A percentile compares a stretch with the other conserved stretches of the same genome.
Evolutionary conservation across 2,113 vertebrate species (phyloP).

Genomic region (Oreochromis niloticus): DNA sequence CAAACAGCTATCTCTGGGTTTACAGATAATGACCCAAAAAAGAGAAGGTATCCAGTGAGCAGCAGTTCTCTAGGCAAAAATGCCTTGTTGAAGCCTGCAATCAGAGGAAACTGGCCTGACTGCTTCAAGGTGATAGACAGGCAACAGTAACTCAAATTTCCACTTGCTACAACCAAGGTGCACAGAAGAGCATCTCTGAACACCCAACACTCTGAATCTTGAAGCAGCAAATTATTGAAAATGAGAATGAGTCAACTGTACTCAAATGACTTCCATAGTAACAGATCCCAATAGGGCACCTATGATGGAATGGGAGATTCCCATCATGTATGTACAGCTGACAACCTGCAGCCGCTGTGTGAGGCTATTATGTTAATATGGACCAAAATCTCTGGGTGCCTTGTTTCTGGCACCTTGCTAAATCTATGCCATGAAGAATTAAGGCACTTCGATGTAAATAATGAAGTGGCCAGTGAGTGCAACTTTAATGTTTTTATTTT

Average conservation of each 20-base stretch:
- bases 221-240: neutral
- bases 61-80: neutral
- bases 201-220: neutral
- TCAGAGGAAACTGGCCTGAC: neutral
- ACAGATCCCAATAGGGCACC: neutral
- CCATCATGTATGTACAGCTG: accelerated
- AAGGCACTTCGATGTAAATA: neutral
- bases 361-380: neutral
- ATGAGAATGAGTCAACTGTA: neutral
- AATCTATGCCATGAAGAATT: neutral
- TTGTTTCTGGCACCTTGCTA: neutral
- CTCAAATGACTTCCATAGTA: accelerated
- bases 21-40: neutral
- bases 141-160: neutral
- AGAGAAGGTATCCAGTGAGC: neutral
- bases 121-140: neutral
- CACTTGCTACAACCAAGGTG: neutral
- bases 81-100: neutral
- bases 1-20: neutral
- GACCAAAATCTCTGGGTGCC: neutral
- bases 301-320: neutral
- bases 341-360: neutral
- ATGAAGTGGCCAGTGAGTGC: neutral
- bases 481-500: neutral
- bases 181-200: neutral